Evolutionary conservation across 2,888 invertebrate genomes (phyloP).

Genomic region (Pheosia gnoma): DNA sequence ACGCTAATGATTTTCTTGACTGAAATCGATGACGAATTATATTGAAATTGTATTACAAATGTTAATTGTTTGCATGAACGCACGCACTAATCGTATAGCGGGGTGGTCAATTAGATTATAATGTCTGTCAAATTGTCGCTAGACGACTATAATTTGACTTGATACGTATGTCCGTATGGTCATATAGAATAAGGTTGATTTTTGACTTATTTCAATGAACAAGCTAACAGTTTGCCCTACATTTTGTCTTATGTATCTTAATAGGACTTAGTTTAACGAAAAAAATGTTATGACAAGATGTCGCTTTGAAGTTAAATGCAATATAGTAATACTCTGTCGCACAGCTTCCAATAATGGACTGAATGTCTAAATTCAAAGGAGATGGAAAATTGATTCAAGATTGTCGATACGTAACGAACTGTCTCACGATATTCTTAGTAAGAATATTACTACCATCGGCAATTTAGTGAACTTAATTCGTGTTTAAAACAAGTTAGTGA

Average conservation of each 20-base stretch:
- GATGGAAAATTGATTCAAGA: not conserved
- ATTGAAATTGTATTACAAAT: slow-evolving; percentile 18
- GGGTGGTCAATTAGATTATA: slow-evolving; percentile 25
- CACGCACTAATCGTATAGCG: slow-evolving; percentile 17
- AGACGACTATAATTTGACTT: not conserved
- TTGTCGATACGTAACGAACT: not conserved
- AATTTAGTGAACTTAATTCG: slow-evolving; percentile 38
- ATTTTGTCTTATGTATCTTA: not conserved
- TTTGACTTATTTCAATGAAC: slow-evolving; percentile 9
- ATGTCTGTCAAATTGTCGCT: slow-evolving; percentile 1
- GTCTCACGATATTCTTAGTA: no score
- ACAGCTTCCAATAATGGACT: not conserved
- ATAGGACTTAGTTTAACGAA: no score
- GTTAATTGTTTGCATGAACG: slow-evolving; percentile 21
- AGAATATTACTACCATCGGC: not conserved
- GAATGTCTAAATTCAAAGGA: not conserved
- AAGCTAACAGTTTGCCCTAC: slow-evolving; percentile 19
- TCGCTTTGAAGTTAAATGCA: no score
- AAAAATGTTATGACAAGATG: not conserved
- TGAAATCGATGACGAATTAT: slow-evolving; percentile 26
- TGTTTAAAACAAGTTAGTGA: slow-evolving; percentile 48
- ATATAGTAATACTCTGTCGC: no score
- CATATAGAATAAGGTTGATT: not conserved
- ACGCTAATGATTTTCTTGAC: slow-evolving; percentile 12
- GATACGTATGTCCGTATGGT: not conserved